Conservation (phyloP, 2,113 vertebrate genomes). For the Xiphophorus couchianus region DNA sequence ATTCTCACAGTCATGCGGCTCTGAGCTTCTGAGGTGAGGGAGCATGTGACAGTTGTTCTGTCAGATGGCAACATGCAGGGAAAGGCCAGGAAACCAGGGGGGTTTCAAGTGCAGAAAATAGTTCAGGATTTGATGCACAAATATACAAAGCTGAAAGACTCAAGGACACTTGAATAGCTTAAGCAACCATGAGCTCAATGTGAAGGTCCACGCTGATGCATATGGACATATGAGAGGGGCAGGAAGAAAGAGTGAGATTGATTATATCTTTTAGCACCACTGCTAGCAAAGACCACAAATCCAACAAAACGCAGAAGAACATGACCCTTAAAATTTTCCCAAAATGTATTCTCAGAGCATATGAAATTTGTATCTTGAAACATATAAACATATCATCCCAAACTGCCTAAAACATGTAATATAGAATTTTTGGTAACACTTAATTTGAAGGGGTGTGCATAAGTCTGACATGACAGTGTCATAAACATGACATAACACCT, state of each 20-base stretch:
- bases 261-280: too few species aligned
- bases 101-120: conserved; percentile 14
- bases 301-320: too few species aligned
- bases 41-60: conserved; percentile 20
- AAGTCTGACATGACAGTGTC: too few species aligned
- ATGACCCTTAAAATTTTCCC: too few species aligned
- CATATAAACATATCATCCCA: neutral
- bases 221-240: neutral
- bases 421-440: neutral
- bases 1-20: conserved; percentile 36
- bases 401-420: neutral
- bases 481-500: too few species aligned
- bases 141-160: neutral
- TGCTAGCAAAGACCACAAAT: too few species aligned
- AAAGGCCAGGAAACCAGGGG: conserved; percentile 28
- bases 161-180: conserved; percentile 6
- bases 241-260: too few species aligned
- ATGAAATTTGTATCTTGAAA: neutral
- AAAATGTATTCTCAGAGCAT: too few species aligned
- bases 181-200: conserved; percentile 9
- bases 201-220: conserved; percentile 5
- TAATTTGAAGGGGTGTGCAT: too few species aligned
- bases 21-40: conserved; percentile 27
- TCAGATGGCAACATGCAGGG: neutral
- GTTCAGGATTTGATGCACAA: conserved; percentile 3